Conservation (phyloP, 2,888 invertebrate species). For the Andricus curvator region DNA sequence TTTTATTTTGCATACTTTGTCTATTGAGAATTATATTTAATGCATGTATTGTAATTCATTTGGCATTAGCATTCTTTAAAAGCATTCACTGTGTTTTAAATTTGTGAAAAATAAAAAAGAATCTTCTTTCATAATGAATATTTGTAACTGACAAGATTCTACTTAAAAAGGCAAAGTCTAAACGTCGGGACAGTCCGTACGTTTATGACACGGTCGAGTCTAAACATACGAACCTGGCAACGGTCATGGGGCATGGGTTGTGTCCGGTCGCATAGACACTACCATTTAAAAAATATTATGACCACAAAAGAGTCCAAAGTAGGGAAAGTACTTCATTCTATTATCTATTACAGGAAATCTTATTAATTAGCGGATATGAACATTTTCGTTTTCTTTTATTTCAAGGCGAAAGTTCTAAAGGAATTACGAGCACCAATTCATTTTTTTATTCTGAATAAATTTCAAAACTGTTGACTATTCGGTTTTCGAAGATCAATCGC, state of each 20-base stretch:
- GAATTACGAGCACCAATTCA: too few species aligned
- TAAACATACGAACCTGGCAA: too few species aligned
- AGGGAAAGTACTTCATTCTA: not conserved
- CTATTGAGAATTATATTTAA: not conserved
- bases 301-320: not conserved
- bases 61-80: not conserved
- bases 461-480: too few species aligned
- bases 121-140: not conserved
- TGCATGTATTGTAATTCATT: not conserved
- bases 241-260: too few species aligned
- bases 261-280: too few species aligned
- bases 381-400: too few species aligned
- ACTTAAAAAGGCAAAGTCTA: not conserved
- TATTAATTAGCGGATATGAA: too few species aligned
- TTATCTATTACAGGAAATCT: not conserved
- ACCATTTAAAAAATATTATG: not conserved
- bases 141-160: not conserved
- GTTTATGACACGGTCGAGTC: too few species aligned
- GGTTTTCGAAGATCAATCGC: too few species aligned
- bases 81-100: not conserved
- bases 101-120: not conserved
- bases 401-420: too few species aligned
- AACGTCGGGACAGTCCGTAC: too few species aligned
- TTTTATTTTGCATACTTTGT: not conserved
- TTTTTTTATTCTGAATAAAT: too few species aligned